Evolutionary conservation across 2,113 vertebrate genomes (phyloP).

Genomic region (Ifrita kowaldi): DNA sequence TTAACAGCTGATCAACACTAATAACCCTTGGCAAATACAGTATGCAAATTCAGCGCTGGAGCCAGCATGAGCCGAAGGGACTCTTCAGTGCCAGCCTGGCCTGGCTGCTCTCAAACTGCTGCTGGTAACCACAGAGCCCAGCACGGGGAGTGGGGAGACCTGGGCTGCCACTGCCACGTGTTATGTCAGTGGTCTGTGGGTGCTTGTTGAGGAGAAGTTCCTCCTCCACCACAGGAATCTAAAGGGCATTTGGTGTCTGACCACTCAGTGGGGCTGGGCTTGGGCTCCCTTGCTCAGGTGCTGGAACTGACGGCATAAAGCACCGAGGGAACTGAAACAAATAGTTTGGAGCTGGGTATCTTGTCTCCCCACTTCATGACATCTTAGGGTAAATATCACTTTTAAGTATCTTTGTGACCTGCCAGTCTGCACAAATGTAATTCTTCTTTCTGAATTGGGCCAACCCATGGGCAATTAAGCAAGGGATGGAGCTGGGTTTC

Average conservation of each 20-base stretch:
- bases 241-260: not conserved
- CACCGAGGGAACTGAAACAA: not conserved
- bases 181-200: not conserved
- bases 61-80: not conserved
- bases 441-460: not conserved
- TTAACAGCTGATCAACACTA: conserved; percentile 67
- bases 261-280: not conserved
- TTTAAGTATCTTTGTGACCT: not conserved
- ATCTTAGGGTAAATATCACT: not conserved
- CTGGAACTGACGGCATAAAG: not conserved
- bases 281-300: not conserved
- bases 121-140: not conserved
- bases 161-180: not conserved
- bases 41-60: conserved; percentile 20
- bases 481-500: not conserved
- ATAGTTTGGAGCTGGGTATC: not conserved
- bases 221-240: not conserved
- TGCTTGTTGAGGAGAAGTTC: not conserved
- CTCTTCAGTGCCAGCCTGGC: not conserved
- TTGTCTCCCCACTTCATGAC: rapidly evolving
- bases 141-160: not conserved
- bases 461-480: not conserved
- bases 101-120: not conserved
- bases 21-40: conserved; percentile 61
- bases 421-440: not conserved